A percentile compares a stretch with the other conserved stretches of the same genome.
Evolutionary conservation across 2,113 vertebrate genomes (phyloP).

Genomic region (Archocentrus centrarchus): DNA sequence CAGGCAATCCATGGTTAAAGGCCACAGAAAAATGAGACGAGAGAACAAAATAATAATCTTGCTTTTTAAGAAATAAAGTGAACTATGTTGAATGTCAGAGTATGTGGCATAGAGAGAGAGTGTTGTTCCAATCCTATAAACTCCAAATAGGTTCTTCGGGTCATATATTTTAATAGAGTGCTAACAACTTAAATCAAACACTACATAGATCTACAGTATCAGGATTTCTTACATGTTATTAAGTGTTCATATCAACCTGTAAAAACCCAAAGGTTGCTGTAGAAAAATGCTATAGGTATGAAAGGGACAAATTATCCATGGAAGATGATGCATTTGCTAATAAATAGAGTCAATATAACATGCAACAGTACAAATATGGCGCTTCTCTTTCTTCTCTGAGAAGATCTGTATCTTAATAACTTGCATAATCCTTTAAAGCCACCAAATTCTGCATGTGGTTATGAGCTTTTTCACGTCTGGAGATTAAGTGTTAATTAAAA

Average conservation of each 20-base stretch:
- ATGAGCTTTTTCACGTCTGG: slow-evolving; percentile 17
- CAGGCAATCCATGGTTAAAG: not conserved
- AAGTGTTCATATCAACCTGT: not conserved
- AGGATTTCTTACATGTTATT: not conserved
- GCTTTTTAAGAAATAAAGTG: not conserved
- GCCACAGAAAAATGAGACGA: not conserved
- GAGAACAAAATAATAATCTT: not conserved
- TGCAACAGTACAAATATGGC: not conserved
- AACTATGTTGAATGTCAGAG: not conserved
- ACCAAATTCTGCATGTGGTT: slow-evolving; percentile 10
- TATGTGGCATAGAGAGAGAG: not conserved
- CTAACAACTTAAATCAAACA: slow-evolving; percentile 4
- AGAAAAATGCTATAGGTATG: not conserved
- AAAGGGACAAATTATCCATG: not conserved
- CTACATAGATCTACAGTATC: not conserved
- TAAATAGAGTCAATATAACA: not conserved
- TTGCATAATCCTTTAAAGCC: slow-evolving; percentile 17
- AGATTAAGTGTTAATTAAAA: slow-evolving; percentile 59
- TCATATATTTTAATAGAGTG: not conserved
- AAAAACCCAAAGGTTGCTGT: not conserved
- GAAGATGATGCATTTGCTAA: not conserved
- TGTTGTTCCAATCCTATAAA: not conserved
- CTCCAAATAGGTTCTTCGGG: not conserved
- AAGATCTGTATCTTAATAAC: not conserved
- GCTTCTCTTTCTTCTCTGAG: not conserved